A percentile compares a stretch with the other conserved stretches of the same genome.
Conservation (phyloP, 2,888 invertebrate species). For the Dexiosoma caninum region DNA sequence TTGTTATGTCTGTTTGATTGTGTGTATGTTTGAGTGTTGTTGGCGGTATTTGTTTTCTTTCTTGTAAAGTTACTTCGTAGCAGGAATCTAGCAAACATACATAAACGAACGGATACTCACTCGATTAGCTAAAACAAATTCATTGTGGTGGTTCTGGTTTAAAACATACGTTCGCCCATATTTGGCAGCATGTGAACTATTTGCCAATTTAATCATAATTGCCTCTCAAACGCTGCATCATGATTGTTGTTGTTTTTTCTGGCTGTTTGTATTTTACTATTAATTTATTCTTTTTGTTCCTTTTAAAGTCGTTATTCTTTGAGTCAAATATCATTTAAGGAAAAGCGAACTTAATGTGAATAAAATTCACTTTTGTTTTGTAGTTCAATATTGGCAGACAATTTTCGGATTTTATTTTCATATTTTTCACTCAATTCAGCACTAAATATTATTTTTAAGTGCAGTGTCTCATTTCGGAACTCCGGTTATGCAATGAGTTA, state of each 20-base stretch:
- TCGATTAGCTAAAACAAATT: conserved; percentile 13
- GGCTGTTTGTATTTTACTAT: conserved; percentile 1
- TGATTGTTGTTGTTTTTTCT: conserved; percentile 42
- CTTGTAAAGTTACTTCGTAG: conserved; percentile 26
- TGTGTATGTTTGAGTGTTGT: conserved; percentile 17
- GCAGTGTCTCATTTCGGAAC: too few species aligned
- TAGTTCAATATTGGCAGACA: background rate
- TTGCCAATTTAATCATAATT: conserved; percentile 68
- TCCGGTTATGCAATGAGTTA: too few species aligned
- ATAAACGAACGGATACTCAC: background rate
- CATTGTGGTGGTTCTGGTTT: conserved; percentile 58
- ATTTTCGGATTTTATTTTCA: too few species aligned
- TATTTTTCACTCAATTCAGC: too few species aligned
- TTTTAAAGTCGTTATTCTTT: too few species aligned
- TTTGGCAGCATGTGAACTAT: conserved; percentile 68
- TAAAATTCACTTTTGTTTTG: background rate
- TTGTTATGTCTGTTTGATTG: background rate
- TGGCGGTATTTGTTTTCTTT: conserved; percentile 37
- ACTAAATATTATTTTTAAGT: too few species aligned
- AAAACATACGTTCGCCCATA: conserved; percentile 59
- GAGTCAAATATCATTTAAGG: conserved; percentile 2
- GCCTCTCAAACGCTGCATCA: conserved; percentile 63
- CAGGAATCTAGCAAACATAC: conserved; percentile 13
- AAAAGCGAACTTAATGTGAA: background rate
- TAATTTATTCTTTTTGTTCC: too few species aligned